Evolutionary conservation across 2,888 invertebrate genomes (phyloP).

Genomic region (Conchocele bisecta): DNA sequence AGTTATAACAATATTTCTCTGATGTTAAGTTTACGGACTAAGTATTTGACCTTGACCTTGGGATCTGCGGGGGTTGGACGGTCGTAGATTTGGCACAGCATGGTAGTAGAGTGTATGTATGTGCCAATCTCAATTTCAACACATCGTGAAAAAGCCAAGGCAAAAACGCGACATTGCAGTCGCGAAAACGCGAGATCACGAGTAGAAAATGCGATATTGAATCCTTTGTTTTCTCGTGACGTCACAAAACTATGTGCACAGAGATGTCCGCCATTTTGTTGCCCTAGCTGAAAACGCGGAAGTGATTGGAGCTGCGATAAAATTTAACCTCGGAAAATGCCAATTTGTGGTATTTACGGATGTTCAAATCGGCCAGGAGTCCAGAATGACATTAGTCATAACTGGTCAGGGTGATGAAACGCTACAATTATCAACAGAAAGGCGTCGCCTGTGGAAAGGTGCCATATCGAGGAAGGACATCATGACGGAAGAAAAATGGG

Average conservation of each 20-base stretch:
- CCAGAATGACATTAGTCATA: neutral
- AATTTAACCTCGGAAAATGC: neutral
- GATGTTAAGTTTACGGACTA: too few species aligned
- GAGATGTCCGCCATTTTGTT: slow-evolving; percentile 12
- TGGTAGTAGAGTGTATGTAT: too few species aligned
- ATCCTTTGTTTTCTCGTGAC: slow-evolving; percentile 24
- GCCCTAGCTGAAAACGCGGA: neutral
- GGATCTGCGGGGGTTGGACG: too few species aligned
- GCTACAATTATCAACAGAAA: neutral
- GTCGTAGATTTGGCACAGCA: too few species aligned
- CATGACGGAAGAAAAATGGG: slow-evolving; percentile 6
- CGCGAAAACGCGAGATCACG: too few species aligned
- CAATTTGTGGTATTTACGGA: slow-evolving; percentile 4
- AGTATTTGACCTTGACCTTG: too few species aligned
- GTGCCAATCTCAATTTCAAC: too few species aligned
- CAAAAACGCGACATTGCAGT: too few species aligned
- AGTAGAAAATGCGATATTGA: too few species aligned
- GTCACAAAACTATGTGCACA: slow-evolving; percentile 12
- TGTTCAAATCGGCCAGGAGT: slow-evolving; percentile 12
- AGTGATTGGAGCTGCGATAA: neutral
- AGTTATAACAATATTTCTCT: too few species aligned
- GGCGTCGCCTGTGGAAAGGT: slow-evolving; percentile 8
- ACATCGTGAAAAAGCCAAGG: too few species aligned
- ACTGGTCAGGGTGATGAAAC: slow-evolving; percentile 7
- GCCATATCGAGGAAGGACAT: slow-evolving; percentile 17